Evolutionary conservation across 2,797 vertebrate genomes (phyloP), one percentile per base, ranked within the genome.

Genomic region (Lithobates pipiens): DNA sequence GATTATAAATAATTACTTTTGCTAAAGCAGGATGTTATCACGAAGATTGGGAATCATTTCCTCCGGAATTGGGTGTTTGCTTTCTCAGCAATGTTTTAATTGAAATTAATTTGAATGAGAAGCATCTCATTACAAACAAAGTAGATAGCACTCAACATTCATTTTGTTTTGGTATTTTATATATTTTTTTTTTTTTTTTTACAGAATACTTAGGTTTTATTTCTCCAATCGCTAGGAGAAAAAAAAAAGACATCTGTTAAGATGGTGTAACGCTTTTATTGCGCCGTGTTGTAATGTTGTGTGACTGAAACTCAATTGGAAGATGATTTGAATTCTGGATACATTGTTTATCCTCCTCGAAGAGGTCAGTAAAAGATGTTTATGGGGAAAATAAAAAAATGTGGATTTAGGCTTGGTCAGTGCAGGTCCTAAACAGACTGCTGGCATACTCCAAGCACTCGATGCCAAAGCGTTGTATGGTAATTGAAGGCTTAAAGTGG

Each of bases 1-100:
- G 94, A 94, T 95, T 95, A 93, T 95, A 95, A 95, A 95, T 95
- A 95, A 95, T 95, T 95, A 91, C 94, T 92, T 94, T 94, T 94
- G 92, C 94, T 95, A 93, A 94, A 93, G 93, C 81, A 92, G 94
- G 94, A 92, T 89, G 92, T 95, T 95, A 95, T 95, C 93, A 93
- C 90, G 92, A 93, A 94, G 93, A 95, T 95, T 95, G 95, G 94
- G 94, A 95, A 95, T 95, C 91, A 94, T 95, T 95, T 94, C 93
- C 92, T 92, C 90, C 91, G 92, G 93, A 94, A 94, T 93, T 93
- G 90, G 94, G 92, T 93, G 95, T 94, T 93, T 95, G 94, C 94
- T 93, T 94, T 89, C 93, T 95, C 94, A 95, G 94, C 94, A 95
- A 90, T 91, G 93, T 93, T 95, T 95, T 93, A 94, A 94, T 94